A percentile compares a stretch with the other conserved stretches of the same genome.
phyloP scores from a whole-genome alignment of 2,888 invertebrate genomes.

The Diarsia rubi region DNA sequence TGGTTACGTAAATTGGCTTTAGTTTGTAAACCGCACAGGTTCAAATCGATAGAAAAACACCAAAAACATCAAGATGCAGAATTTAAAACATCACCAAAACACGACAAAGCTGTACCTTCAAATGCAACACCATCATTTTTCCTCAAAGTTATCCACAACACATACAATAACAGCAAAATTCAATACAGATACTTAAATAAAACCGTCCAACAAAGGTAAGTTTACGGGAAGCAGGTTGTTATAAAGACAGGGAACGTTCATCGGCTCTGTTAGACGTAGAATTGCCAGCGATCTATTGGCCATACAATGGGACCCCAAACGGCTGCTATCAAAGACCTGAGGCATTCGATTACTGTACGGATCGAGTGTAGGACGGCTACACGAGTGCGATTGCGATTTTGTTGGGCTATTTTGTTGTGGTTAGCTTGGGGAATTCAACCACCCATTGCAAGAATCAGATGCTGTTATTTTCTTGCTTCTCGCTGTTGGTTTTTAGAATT shows the following conservation, averaged over 20 bases:
- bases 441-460: no score
- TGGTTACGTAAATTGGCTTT: not conserved
- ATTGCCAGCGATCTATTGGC: constrained; percentile 59
- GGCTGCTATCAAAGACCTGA: constrained; percentile 60
- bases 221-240: constrained; percentile 12
- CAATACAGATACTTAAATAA: constrained; percentile 31
- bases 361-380: constrained; percentile 28
- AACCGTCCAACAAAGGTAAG: constrained; percentile 6
- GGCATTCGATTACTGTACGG: constrained; percentile 61
- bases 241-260: constrained; percentile 48
- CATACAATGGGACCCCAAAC: constrained; percentile 59
- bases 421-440: not conserved
- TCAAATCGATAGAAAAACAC: not conserved
- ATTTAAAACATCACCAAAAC: not conserved
- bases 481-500: no score
- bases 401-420: not conserved
- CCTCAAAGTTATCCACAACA: not conserved
- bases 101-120: not conserved
- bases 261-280: constrained; percentile 38
- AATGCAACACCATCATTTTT: not conserved
- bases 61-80: not conserved
- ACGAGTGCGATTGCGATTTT: constrained; percentile 40
- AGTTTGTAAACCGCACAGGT: not conserved
- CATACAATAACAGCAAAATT: not conserved
- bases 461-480: not conserved